phyloP scores from a whole-genome alignment of 1,140 invertebrate genomes.

The Apis florea region DNA sequence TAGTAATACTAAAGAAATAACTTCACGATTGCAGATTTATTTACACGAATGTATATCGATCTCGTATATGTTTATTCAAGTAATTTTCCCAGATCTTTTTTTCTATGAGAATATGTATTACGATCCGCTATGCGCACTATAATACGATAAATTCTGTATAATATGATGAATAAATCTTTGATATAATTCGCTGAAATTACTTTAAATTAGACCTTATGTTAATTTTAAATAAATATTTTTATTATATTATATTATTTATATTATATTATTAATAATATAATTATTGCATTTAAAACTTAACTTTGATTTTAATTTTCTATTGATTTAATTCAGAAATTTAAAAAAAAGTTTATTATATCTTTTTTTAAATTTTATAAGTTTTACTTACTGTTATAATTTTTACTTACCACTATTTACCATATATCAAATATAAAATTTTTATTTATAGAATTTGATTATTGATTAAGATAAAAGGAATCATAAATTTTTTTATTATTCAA shows the following conservation, averaged over 20 bases:
- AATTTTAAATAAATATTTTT: slow-evolving; percentile 6
- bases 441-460: not conserved
- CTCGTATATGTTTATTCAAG: slow-evolving; percentile 29
- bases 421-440: not conserved
- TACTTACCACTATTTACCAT: not conserved
- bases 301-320: not conserved
- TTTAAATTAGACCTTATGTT: not conserved
- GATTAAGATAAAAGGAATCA: not conserved
- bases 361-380: not conserved
- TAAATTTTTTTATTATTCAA: slow-evolving; percentile 32
- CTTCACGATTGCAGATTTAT: slow-evolving; percentile 1
- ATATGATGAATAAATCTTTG: slow-evolving; percentile 39
- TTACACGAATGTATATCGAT: slow-evolving; percentile 16
- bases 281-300: not conserved
- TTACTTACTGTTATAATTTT: not conserved
- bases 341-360: too few species aligned
- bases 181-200: slow-evolving; percentile 23
- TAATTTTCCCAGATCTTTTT: slow-evolving; percentile 25
- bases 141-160: slow-evolving; percentile 32
- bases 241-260: too few species aligned
- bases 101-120: slow-evolving; percentile 21
- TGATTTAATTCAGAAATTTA: not conserved
- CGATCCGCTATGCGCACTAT: not conserved
- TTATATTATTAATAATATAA: too few species aligned
- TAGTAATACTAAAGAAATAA: not conserved